A percentile compares a stretch with the other conserved stretches of the same genome.
Conservation (phyloP, 64 coral and sea anemone species). For the Dendrophyllia cribrosa region DNA sequence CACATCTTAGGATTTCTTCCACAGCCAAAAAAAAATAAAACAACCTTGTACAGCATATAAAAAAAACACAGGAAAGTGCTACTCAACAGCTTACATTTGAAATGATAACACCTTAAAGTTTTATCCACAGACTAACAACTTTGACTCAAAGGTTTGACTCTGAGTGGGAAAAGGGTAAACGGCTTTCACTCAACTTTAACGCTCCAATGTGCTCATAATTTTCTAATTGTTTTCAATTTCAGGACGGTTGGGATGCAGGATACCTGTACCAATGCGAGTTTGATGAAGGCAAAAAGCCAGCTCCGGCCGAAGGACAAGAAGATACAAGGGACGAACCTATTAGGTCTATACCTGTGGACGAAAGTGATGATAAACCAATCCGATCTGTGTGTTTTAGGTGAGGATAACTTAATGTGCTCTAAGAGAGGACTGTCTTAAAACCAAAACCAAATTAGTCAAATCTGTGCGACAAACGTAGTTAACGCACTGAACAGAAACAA, state of each 20-base stretch:
- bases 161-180: too few species aligned
- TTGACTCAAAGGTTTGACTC: too few species aligned
- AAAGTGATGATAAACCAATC: conserved; percentile 89
- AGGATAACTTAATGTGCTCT: neutral
- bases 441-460: neutral
- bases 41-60: too few species aligned
- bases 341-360: conserved; percentile 79
- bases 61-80: too few species aligned
- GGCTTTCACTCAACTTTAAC: neutral
- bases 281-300: conserved; percentile 66
- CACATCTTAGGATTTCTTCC: too few species aligned
- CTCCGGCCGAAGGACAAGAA: conserved; percentile 43
- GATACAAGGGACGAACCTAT: conserved; percentile 85
- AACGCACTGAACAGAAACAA: neutral
- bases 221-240: conserved; percentile 2
- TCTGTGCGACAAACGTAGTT: neutral
- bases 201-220: neutral
- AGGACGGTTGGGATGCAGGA: conserved; percentile 99
- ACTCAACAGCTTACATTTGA: neutral
- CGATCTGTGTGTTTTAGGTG: conserved; percentile 87
- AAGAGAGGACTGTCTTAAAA: neutral
- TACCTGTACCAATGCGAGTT: conserved; percentile 99
- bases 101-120: neutral
- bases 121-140: neutral
- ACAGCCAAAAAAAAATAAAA: too few species aligned